Conservation (phyloP, 2,113 vertebrate genomes). For the Forbesichthys papilliferus region DNA sequence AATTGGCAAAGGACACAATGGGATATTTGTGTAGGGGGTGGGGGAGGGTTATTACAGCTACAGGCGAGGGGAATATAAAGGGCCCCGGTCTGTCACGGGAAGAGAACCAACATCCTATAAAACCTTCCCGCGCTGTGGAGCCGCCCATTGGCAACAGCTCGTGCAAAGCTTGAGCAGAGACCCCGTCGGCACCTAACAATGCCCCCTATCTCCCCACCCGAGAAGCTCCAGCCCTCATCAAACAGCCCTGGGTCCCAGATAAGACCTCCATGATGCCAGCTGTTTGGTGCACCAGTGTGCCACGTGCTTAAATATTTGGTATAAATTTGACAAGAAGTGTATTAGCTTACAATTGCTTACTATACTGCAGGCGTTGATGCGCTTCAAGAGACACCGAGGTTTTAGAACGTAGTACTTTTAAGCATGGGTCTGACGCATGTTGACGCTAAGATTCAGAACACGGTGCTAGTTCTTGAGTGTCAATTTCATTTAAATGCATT, state of each 20-base stretch:
- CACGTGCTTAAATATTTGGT: too few relatives aligned
- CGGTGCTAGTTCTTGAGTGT: too few relatives aligned
- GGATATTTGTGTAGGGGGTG: constrained; percentile 27
- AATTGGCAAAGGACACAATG: constrained; percentile 43
- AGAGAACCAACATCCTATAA: constrained; percentile 33
- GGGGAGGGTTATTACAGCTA: constrained; percentile 41
- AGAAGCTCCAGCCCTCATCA: constrained; percentile 22
- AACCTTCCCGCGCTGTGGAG: constrained; percentile 27
- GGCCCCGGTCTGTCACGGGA: constrained; percentile 44
- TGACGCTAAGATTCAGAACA: too few relatives aligned
- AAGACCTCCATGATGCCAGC: too few relatives aligned
- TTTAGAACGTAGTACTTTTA: too few relatives aligned
- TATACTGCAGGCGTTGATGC: too few relatives aligned
- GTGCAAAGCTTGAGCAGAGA: constrained; percentile 30
- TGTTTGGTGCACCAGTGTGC: neutral
- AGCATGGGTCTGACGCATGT: too few relatives aligned
- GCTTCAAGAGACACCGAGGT: too few relatives aligned
- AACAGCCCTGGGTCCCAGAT: neutral
- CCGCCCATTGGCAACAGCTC: constrained; percentile 21
- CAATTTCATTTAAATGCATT: too few relatives aligned
- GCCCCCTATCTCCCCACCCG: neutral
- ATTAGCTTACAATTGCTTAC: too few relatives aligned
- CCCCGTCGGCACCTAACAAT: constrained; percentile 15
- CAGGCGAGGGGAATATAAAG: constrained; percentile 34
- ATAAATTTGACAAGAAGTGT: too few relatives aligned